Percentiles rank a stretch among this genome's conserved stretches.
Conservation (phyloP, 2,113 vertebrate genomes). For the Festucalex cinctus region DNA sequence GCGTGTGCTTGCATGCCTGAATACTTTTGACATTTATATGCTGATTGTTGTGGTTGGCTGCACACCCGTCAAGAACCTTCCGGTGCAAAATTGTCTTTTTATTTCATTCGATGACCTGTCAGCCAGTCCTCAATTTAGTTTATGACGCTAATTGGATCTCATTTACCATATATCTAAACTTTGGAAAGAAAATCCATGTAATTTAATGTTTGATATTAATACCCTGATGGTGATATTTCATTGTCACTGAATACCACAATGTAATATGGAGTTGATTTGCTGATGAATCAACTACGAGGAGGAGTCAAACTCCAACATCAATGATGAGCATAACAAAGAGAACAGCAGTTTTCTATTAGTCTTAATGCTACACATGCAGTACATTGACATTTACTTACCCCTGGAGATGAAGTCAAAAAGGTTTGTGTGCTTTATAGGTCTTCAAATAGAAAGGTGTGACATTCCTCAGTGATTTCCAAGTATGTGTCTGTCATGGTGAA, state of each 20-base stretch:
- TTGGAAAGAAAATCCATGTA: background rate
- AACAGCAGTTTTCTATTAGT: background rate
- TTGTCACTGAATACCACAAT: no score
- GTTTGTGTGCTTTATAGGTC: constrained; percentile 8
- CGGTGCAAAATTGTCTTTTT: background rate
- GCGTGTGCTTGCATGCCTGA: constrained; percentile 12
- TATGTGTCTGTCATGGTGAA: no score
- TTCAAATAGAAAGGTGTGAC: constrained; percentile 18
- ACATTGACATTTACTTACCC: background rate
- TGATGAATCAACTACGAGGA: no score
- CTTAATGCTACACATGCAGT: background rate
- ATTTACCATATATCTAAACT: constrained; percentile 16
- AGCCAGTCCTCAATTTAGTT: constrained; percentile 15
- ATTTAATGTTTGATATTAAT: no score
- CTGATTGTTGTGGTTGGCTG: background rate
- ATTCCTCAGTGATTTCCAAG: constrained; percentile 21
- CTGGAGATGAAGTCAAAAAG: constrained; percentile 20
- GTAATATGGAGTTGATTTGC: no score
- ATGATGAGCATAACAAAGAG: background rate
- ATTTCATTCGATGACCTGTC: constrained; percentile 30
- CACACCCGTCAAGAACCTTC: constrained; percentile 7
- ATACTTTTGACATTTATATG: constrained; percentile 2
- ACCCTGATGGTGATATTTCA: no score
- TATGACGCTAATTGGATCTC: constrained; percentile 26
- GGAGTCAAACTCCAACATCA: background rate